These are phyloP conservation scores for Nudaria mundana DNA, from an alignment of 2,888 invertebrate species.

Conservation along the genomic window DNA sequence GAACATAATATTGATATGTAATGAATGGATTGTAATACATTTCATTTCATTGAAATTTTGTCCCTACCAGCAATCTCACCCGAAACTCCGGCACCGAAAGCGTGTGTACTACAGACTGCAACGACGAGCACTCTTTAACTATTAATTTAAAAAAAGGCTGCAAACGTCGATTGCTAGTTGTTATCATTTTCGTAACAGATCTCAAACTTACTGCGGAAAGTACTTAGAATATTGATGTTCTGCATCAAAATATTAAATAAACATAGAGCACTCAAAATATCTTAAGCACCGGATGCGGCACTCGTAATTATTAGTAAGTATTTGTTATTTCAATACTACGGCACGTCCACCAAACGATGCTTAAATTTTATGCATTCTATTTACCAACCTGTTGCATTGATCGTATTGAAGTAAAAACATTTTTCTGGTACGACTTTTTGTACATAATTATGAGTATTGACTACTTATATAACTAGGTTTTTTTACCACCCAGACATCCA, in stretches of 20 bases:
- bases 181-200: no score
- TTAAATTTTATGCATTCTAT: conserved; percentile 13
- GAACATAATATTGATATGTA: neutral
- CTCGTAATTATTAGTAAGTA: neutral
- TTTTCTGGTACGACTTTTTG: neutral
- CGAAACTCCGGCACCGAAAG: no score
- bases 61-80: neutral
- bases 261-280: neutral
- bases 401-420: neutral
- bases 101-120: no score
- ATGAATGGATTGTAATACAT: no score
- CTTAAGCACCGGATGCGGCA: neutral
- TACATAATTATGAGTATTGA: neutral
- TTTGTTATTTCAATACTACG: neutral
- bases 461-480: no score
- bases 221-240: neutral
- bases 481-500: no score
- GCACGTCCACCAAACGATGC: neutral
- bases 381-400: conserved; percentile 4
- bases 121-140: neutral
- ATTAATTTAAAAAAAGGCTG: neutral
- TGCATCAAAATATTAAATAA: neutral
- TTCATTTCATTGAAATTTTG: neutral
- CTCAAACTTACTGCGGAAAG: neutral
- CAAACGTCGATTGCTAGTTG: no score